phyloP scores from a whole-genome alignment of 1,140 invertebrate genomes.

The Sitodiplosis mosellana region DNA sequence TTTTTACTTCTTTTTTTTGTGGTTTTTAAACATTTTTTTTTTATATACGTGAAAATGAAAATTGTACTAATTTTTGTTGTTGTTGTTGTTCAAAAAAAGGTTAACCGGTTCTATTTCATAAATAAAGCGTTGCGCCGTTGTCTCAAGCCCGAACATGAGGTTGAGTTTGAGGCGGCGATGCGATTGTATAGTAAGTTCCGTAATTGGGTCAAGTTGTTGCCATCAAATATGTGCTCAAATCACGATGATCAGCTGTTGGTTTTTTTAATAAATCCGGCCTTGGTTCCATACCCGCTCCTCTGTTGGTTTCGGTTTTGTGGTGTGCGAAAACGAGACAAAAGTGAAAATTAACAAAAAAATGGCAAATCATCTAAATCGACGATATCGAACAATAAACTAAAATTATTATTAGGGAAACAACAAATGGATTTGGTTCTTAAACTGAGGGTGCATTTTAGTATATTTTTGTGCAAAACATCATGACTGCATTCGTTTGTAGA shows the following conservation, averaged over 20 bases:
- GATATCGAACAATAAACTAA: conserved; percentile 4
- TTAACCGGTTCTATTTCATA: not conserved
- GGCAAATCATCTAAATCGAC: too few relatives aligned
- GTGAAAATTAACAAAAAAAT: not conserved
- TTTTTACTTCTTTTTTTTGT: too few relatives aligned
- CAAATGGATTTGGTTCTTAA: too few relatives aligned
- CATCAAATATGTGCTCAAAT: conserved; percentile 24
- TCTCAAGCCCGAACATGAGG: conserved; percentile 1
- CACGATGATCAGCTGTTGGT: conserved; percentile 19
- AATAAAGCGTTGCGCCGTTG: not conserved
- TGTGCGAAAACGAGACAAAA: too few relatives aligned
- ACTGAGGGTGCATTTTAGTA: too few relatives aligned
- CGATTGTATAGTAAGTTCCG: not conserved
- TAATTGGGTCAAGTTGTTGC: conserved; percentile 22
- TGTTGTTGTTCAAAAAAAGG: not conserved
- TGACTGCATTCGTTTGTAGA: conserved; percentile 6
- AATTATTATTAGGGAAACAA: too few relatives aligned
- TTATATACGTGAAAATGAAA: not conserved
- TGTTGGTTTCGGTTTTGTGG: conserved; percentile 8
- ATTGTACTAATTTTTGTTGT: not conserved
- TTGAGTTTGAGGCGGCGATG: not conserved
- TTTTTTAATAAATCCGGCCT: conserved; percentile 24
- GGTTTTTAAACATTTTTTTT: too few relatives aligned
- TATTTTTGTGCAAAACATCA: conserved; percentile 5
- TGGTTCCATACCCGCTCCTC: conserved; percentile 28